These are phyloP conservation scores for Gallinago jamesoni DNA, from an alignment of 2,113 vertebrate genomes.

Conservation along the genomic window DNA sequence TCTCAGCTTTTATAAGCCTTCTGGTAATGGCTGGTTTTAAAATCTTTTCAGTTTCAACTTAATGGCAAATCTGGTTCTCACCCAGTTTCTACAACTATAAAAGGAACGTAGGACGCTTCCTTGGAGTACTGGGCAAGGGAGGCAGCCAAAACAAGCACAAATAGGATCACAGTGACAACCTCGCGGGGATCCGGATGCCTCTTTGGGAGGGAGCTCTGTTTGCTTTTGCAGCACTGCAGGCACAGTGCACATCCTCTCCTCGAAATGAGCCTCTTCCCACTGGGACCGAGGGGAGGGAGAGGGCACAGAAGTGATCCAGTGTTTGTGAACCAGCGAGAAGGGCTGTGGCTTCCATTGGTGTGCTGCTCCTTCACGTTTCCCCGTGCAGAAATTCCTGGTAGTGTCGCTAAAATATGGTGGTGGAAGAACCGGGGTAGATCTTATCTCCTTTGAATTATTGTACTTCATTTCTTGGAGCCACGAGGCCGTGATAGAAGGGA, in stretches of 20 bases:
- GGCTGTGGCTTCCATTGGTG: background rate
- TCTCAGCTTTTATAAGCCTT: slow-evolving; percentile 44
- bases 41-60: slow-evolving; percentile 2
- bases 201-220: background rate
- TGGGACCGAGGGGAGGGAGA: rapidly evolving
- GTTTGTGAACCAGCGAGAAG: rapidly evolving
- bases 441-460: background rate
- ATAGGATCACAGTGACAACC: background rate
- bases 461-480: background rate
- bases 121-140: background rate
- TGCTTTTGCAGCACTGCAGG: background rate
- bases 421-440: background rate
- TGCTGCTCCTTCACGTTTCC: background rate
- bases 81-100: background rate
- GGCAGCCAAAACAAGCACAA: background rate
- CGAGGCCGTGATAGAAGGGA: background rate
- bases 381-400: background rate
- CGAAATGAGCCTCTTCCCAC: background rate
- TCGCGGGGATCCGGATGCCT: background rate
- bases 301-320: background rate
- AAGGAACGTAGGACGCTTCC: background rate
- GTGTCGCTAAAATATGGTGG: background rate
- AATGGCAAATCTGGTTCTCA: slow-evolving; percentile 8
- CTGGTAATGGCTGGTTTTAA: slow-evolving; percentile 21
- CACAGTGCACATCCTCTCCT: background rate